Conservation (phyloP, 2,113 vertebrate species). For the Strix uralensis region DNA sequence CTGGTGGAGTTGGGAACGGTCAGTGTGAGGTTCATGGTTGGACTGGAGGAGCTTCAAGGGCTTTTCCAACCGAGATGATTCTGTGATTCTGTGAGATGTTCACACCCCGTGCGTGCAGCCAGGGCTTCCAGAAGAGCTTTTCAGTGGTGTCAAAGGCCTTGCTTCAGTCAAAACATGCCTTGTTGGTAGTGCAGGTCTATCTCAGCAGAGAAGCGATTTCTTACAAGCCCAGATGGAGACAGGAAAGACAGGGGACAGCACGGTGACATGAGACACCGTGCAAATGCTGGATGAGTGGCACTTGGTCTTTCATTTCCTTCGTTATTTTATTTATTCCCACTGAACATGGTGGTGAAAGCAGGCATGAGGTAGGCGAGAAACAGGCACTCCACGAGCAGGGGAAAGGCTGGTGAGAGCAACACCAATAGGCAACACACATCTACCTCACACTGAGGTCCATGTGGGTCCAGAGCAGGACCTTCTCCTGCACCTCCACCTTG, state of each 20-base stretch:
- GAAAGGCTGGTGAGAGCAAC: not conserved
- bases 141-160: rapidly evolving
- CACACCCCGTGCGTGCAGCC: rapidly evolving
- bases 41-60: too few relatives aligned
- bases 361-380: not conserved
- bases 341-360: rapidly evolving
- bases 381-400: rapidly evolving
- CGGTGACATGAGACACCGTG: rapidly evolving
- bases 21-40: too few relatives aligned
- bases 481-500: not conserved
- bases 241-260: not conserved
- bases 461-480: not conserved
- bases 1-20: too few relatives aligned
- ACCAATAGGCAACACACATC: not conserved
- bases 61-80: too few relatives aligned
- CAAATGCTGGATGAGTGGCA: rapidly evolving
- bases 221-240: not conserved
- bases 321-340: not conserved
- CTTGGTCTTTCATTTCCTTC: not conserved
- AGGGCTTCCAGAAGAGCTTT: not conserved
- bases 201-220: not conserved
- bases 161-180: not conserved
- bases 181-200: not conserved
- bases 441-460: not conserved
- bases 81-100: not conserved